Evolutionary conservation across 1,140 invertebrate species (phyloP).

Genomic region (Melanaphis sacchari): DNA sequence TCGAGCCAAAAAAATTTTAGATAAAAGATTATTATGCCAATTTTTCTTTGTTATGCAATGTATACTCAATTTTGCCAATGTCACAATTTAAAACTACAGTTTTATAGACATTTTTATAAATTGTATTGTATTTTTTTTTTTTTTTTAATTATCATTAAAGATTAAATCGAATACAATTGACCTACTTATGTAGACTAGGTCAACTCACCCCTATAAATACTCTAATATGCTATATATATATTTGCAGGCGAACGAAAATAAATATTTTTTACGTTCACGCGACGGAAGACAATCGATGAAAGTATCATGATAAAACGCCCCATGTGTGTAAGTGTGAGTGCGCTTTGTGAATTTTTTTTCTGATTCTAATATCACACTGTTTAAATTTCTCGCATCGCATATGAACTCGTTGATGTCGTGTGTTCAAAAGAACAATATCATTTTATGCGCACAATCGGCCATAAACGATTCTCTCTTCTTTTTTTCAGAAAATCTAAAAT

Average conservation of each 20-base stretch:
- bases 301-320: background rate
- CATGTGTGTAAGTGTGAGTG: background rate
- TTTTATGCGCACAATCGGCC: background rate
- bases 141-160: background rate
- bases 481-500: slow-evolving; percentile 13
- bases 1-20: background rate
- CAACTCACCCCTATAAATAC: background rate
- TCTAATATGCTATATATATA: background rate
- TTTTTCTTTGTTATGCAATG: background rate
- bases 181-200: background rate
- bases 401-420: background rate
- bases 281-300: background rate
- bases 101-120: background rate
- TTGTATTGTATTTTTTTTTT: background rate
- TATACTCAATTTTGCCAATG: background rate
- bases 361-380: background rate
- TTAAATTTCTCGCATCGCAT: background rate
- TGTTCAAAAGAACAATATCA: slow-evolving; percentile 1
- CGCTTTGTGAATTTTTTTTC: background rate
- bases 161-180: background rate
- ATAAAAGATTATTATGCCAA: background rate
- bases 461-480: background rate
- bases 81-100: background rate
- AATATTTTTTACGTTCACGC: background rate
- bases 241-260: background rate